Conservation (phyloP, 2,888 invertebrate genomes). For the Aproaerema taeniolella region DNA sequence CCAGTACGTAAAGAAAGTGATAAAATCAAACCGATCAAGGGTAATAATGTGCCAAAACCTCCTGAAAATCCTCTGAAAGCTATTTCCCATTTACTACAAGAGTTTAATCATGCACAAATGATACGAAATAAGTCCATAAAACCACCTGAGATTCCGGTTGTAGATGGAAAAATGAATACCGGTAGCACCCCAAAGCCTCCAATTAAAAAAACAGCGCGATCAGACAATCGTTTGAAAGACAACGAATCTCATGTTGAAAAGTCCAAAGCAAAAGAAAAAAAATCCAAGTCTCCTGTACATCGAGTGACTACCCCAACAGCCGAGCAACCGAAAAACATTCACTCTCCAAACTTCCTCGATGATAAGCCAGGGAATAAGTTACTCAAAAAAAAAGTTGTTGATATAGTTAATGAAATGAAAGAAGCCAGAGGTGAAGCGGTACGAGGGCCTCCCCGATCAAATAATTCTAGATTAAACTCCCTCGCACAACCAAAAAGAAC, state of each 20-base stretch:
- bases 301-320: too few species aligned
- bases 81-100: slow-evolving; percentile 57
- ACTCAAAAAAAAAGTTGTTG: slow-evolving; percentile 42
- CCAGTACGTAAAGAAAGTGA: slow-evolving; percentile 29
- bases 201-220: slow-evolving; percentile 30
- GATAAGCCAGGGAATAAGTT: too few species aligned
- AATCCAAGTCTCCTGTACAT: neutral
- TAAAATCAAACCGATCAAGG: too few species aligned
- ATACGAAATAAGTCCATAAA: slow-evolving; percentile 40
- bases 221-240: slow-evolving; percentile 34
- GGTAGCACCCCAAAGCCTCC: slow-evolving; percentile 22
- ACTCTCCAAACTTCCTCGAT: too few species aligned
- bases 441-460: slow-evolving; percentile 47
- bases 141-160: too few species aligned
- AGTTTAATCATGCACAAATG: slow-evolving; percentile 56
- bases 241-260: slow-evolving; percentile 23
- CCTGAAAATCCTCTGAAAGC: slow-evolving; percentile 60
- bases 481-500: slow-evolving; percentile 60
- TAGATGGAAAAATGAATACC: too few species aligned
- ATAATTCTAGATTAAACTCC: slow-evolving; percentile 49
- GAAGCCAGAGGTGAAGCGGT: slow-evolving; percentile 69
- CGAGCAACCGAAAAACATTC: too few species aligned
- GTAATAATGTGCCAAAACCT: too few species aligned
- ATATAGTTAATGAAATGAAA: slow-evolving; percentile 59
- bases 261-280: slow-evolving; percentile 10